These are phyloP conservation scores for Ariopsis seemanni DNA, from an alignment of 2,113 vertebrate genomes.

Conservation along the genomic window DNA sequence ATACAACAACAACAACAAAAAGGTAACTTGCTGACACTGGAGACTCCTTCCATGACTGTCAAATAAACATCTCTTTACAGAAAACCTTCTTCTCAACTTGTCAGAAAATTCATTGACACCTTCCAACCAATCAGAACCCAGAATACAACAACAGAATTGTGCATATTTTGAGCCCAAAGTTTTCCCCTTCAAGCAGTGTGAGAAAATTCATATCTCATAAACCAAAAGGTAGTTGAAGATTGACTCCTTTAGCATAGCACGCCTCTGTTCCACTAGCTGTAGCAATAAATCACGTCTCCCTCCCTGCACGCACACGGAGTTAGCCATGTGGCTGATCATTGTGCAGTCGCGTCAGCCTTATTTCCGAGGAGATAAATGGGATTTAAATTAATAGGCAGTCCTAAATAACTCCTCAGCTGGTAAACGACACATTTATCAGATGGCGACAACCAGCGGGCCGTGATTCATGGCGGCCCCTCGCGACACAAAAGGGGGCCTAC, in stretches of 20 bases:
- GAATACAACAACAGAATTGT: neutral
- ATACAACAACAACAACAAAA: neutral
- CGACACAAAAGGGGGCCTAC: conserved; percentile 96
- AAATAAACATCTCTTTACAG: neutral
- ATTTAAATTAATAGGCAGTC: conserved; percentile 99
- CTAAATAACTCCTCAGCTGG: conserved; percentile 99
- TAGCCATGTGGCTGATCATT: conserved; percentile 45
- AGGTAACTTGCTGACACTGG: neutral
- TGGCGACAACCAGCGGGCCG: conserved; percentile 97
- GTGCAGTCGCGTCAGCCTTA: conserved; percentile 47
- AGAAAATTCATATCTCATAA: conserved; percentile 36
- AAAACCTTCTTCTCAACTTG: no score
- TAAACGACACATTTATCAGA: conserved; percentile 99
- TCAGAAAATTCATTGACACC: no score
- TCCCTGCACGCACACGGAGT: conserved; percentile 13
- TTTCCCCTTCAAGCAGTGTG: neutral
- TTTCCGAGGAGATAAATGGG: conserved; percentile 91
- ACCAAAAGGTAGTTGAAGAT: conserved; percentile 32
- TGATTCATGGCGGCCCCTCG: conserved; percentile 96
- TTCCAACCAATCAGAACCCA: neutral
- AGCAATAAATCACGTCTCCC: conserved; percentile 45
- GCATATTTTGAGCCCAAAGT: neutral
- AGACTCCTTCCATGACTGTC: no score
- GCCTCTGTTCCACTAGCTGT: conserved; percentile 49
- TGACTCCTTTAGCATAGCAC: conserved; percentile 44